Evolutionary conservation across 2,113 vertebrate genomes (phyloP), one percentile per base, ranked within the genome.

Genomic region (Balaeniceps rex): DNA sequence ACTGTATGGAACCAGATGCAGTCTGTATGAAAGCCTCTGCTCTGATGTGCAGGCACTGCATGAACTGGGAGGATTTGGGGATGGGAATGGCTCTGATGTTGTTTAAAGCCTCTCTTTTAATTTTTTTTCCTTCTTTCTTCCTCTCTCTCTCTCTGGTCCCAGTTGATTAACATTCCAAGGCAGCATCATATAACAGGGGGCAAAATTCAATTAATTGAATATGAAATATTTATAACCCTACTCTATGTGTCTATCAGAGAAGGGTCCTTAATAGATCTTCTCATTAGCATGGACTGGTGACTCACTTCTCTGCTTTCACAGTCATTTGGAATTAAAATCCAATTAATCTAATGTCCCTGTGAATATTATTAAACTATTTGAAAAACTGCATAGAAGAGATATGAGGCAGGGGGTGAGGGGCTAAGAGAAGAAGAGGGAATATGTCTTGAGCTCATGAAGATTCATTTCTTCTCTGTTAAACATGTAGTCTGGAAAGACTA

Each of bases 261-360:
- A 98, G 98, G 98, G 98, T 98, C 98, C 98, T 98, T 98, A 99
- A 99, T 99, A 99, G 98, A 98, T 98, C 98, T 98, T 98, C 98
- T 99, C 99, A 99, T 99, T 99, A 99, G 98, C 98, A 98, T 98
- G 98, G 98, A 98, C 98, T 98, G 98, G 98, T 97, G 98, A 98
- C 98, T 99, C 98, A 98, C 99, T 99, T 99, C 99, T 99, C 98
- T 98, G 97, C 98, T 98, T 98, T 98, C 98, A 98, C 97, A 98
- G 98, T 98, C 97, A 98, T 98, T 98, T 65, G 96, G 98, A 98
- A 98, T 98, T 98, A 98, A 98, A 98, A 99, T 98, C 98, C 98
- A 98, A 98, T 98, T 98, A 98, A 98, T 98, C 98, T 98, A 98
- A 98, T 98, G 98, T 98, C 97, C 98, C 98, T 97, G 97, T 97